phyloP scores from a whole-genome alignment of 2,113 vertebrate genomes.

The Peromyscus leucopus region DNA sequence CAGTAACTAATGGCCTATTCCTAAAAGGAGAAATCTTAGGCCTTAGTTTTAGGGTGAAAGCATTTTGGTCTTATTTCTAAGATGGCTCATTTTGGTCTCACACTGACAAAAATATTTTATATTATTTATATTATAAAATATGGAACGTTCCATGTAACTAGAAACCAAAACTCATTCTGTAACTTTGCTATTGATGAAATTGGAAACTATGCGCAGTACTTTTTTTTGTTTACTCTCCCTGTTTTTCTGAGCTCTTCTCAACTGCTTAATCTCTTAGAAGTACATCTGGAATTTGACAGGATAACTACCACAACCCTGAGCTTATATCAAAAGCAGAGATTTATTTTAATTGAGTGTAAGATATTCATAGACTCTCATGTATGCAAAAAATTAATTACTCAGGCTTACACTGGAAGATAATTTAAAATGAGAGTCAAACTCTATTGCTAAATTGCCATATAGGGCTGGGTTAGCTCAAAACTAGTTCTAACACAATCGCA shows the following conservation, averaged over 20 bases:
- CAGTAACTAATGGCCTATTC: no score
- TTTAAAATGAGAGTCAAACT: no score
- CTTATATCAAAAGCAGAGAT: background rate
- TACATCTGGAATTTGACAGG: background rate
- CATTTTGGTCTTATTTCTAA: no score
- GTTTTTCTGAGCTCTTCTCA: background rate
- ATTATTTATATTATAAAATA: background rate
- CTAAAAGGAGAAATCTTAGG: no score
- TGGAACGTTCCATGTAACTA: background rate
- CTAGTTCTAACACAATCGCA: no score
- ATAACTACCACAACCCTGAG: background rate
- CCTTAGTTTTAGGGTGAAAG: no score
- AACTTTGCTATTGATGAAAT: background rate
- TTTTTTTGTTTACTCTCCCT: rapidly evolving
- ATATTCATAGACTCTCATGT: rapidly evolving
- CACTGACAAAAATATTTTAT: background rate
- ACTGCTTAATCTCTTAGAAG: no score
- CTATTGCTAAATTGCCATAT: no score
- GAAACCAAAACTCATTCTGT: background rate
- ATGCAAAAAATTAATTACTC: no score
- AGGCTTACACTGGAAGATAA: no score
- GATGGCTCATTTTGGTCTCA: no score
- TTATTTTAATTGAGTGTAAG: background rate
- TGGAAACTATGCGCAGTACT: rapidly evolving
- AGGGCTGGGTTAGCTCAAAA: no score